Evolutionary conservation across 2,113 vertebrate species (phyloP).

Genomic region (Gnathonemus longibarbis): DNA sequence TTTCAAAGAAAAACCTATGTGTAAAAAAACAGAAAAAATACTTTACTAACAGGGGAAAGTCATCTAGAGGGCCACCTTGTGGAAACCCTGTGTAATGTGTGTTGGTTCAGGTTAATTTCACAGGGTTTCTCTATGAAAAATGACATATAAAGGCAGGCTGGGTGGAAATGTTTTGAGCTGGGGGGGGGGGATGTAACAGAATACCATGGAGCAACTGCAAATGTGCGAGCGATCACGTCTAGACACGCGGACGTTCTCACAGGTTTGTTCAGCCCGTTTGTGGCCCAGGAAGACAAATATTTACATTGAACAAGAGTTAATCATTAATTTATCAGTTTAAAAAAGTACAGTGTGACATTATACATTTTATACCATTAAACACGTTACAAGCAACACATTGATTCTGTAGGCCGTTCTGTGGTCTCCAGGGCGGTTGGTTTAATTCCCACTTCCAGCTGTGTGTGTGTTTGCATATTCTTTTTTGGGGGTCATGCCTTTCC

Average conservation of each 20-base stretch:
- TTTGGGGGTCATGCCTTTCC: background rate
- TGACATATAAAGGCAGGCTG: background rate
- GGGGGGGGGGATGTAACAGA: background rate
- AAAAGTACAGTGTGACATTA: background rate
- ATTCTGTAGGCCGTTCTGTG: background rate
- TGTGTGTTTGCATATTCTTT: background rate
- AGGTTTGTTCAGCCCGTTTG: background rate
- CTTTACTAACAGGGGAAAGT: background rate
- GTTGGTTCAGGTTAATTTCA: background rate
- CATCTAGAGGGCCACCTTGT: background rate
- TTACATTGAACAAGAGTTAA: constrained; percentile 1
- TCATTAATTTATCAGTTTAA: background rate
- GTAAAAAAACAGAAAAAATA: background rate
- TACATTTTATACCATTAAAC: background rate
- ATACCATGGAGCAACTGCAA: background rate
- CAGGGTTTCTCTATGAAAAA: background rate
- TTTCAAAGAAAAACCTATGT: background rate
- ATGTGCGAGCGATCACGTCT: background rate
- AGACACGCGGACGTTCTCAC: background rate
- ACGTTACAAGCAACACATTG: background rate
- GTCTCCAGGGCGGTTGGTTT: background rate
- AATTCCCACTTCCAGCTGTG: background rate
- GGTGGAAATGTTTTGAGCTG: background rate
- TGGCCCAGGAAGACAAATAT: constrained; percentile 8
- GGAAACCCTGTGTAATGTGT: background rate